Conservation (phyloP, 2,113 vertebrate genomes). For the Isurus oxyrinchus region DNA sequence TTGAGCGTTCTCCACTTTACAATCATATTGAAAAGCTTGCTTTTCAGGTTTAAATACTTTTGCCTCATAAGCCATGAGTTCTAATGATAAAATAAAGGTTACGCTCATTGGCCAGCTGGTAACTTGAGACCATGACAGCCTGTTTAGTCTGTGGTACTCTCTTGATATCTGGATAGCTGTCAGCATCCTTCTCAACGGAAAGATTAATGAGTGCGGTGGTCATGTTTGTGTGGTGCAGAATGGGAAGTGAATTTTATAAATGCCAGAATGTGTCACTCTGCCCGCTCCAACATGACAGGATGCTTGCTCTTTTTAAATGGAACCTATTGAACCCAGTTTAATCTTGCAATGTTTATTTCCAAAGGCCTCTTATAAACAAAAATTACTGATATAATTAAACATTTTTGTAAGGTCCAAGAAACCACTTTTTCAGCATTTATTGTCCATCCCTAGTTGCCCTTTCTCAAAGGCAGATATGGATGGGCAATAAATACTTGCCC, state of each 20-base stretch:
- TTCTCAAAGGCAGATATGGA: too few relatives aligned
- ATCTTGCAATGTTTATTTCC: not conserved
- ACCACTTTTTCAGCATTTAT: not conserved
- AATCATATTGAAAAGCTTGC: not conserved
- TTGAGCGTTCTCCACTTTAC: not conserved
- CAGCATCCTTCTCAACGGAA: not conserved
- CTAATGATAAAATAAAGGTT: not conserved
- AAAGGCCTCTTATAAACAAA: not conserved
- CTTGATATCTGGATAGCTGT: constrained; percentile 6
- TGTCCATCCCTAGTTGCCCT: too few relatives aligned
- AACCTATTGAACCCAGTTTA: not conserved
- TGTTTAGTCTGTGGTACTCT: constrained; percentile 13
- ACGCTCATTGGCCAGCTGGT: not conserved
- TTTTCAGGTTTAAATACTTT: not conserved
- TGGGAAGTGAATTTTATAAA: constrained; percentile 5
- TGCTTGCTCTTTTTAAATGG: not conserved
- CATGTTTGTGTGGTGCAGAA: not conserved
- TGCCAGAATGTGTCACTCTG: constrained; percentile 1
- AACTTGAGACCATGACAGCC: not conserved
- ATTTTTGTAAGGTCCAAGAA: not conserved
- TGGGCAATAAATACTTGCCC: too few relatives aligned
- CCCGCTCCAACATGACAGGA: not conserved
- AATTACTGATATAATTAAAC: not conserved
- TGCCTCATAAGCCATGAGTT: not conserved
- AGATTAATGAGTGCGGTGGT: constrained; percentile 17